Evolutionary conservation across 2,113 vertebrate species (phyloP).

Genomic region (Parotia lawesii): DNA sequence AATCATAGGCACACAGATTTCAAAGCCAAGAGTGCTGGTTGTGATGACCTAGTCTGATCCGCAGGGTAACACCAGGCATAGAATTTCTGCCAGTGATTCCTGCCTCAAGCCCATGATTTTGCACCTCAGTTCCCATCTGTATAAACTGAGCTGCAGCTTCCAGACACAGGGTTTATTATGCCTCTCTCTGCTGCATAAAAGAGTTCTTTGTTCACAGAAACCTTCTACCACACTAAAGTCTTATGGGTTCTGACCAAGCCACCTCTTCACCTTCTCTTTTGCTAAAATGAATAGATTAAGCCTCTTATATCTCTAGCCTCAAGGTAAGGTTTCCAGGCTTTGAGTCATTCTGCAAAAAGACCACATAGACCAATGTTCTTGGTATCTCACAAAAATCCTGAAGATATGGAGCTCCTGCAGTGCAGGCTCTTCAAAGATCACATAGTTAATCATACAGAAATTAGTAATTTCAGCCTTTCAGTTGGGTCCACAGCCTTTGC

Average conservation of each 20-base stretch:
- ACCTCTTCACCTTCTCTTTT: conserved; percentile 13
- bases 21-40: conserved; percentile 55
- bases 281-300: conserved; percentile 2
- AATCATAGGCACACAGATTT: conserved; percentile 54
- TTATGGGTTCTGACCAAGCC: conserved; percentile 6
- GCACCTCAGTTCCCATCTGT: conserved; percentile 59
- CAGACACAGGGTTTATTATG: conserved; percentile 50
- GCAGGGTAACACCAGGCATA: conserved; percentile 1
- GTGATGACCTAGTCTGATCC: conserved; percentile 59
- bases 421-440: background rate
- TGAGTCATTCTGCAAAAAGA: background rate
- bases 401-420: background rate
- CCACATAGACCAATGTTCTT: background rate
- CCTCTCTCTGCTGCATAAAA: conserved; percentile 7
- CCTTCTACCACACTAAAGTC: conserved; percentile 26
- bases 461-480: background rate
- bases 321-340: conserved; percentile 2
- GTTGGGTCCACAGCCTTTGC: background rate
- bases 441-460: background rate
- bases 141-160: conserved; percentile 32
- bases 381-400: background rate
- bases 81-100: conserved; percentile 51
- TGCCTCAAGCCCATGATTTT: conserved; percentile 48
- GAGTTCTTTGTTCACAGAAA: conserved; percentile 46
- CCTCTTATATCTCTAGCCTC: background rate